phyloP scores from a whole-genome alignment of 23 tunicate species.

The Halocynthia aurantium region DNA sequence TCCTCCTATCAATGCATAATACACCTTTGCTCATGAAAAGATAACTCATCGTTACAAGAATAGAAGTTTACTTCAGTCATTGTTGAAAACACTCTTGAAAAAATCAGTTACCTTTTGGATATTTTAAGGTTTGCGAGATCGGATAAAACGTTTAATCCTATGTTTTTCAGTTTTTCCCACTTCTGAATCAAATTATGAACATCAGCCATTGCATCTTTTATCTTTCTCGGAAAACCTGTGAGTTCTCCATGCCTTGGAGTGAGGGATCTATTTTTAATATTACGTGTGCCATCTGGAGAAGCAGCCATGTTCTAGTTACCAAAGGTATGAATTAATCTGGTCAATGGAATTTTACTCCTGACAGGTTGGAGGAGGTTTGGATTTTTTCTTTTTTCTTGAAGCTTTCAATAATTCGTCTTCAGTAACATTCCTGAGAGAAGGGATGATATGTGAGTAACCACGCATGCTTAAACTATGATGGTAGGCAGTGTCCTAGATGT shows the following conservation, averaged over 20 bases:
- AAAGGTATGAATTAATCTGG: neutral
- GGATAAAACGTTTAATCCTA: conserved; percentile 49
- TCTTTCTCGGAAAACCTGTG: conserved; percentile 70
- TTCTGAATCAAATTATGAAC: conserved; percentile 45
- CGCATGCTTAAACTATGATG: neutral
- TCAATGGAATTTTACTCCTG: neutral
- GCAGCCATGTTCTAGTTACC: no score
- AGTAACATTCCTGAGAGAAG: conserved; percentile 21
- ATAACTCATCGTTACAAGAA: neutral
- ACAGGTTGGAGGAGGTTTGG: no score
- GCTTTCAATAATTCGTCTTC: conserved; percentile 49
- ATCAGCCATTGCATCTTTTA: conserved; percentile 74
- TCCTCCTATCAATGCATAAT: neutral
- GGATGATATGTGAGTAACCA: neutral
- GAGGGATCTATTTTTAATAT: neutral
- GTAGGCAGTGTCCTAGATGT: neutral
- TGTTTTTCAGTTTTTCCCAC: conserved; percentile 58
- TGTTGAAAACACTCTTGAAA: no score
- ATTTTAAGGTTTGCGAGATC: conserved; percentile 21
- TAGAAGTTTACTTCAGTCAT: neutral
- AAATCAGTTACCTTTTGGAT: neutral
- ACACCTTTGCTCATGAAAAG: neutral
- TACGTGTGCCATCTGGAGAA: no score
- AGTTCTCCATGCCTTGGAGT: conserved; percentile 59
- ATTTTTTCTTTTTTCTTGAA: conserved; percentile 9